Base-by-base conservation (phyloP, 2,797 vertebrate genomes). In the Cynopterus sphinx region DNA sequence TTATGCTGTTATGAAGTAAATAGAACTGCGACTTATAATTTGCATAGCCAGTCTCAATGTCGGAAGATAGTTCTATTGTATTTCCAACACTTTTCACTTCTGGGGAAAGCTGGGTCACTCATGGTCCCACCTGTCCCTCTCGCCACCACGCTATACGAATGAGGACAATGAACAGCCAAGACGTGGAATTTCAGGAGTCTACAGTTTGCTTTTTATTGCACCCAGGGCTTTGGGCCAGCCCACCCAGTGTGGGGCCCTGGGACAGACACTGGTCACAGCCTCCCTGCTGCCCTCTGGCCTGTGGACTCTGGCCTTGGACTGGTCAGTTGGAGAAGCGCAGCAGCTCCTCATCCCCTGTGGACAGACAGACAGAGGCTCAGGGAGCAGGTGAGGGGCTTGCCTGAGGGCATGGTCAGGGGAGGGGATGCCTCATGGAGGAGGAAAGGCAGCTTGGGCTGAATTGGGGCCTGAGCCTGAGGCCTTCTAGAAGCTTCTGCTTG, bases 331-430 rank as follows among this genome's bases (percentile, higher is more conserved):
- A 46, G 26, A 92, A 10, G 0, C 61, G 94, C 43, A 92, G 89
- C 46, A 97, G 79, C 26, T 98, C 97, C 77, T 97, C 96, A 0
- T 95, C 94, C 36, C 88, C 98, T 98, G 94, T 17, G 59, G 95
- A 95, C 74, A 96, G 11, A 96, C 55, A 95, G 77, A 51, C 11
- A 95, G 77, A 51, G 17, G 26, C 33, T 82, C 43, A 24, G 70
- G n/a, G 43, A 21, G 28, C 36, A 13, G 51, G 46, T 26, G 57
- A 7, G 55, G 59, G 10, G 13, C 12, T 16, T 0, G 41, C 79
- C 8, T 82, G 13, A 1, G 6, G 51, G 41, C n/a, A 41, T 4
- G 0, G 10, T n/a, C 26, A 5, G 33, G 49, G 63, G 39, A 3
- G 15, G 51, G n/a, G 63, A 13, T 8, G 7, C 46, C n/a, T 43